These are phyloP conservation scores for Zele albiditarsus DNA, from an alignment of 2,888 invertebrate genomes.

Conservation along the genomic window DNA sequence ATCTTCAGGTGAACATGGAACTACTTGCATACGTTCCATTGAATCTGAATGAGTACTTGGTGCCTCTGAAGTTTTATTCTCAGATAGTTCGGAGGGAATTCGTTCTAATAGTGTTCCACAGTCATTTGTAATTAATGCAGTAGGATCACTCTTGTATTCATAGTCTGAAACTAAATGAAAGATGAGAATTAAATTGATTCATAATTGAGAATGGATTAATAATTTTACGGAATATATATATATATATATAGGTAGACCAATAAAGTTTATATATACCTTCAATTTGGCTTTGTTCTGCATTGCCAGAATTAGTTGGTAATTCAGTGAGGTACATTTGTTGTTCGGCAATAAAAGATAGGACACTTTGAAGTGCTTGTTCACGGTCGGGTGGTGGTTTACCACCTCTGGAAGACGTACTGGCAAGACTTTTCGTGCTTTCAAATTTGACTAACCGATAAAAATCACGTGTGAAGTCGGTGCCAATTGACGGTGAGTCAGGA, in stretches of 20 bases:
- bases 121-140: slow-evolving; percentile 41
- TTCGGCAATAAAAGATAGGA: slow-evolving; percentile 84
- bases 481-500: slow-evolving; percentile 79
- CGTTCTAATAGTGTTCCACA: slow-evolving; percentile 27
- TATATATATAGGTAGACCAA: not conserved
- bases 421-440: slow-evolving; percentile 86
- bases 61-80: slow-evolving; percentile 52
- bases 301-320: slow-evolving; percentile 56
- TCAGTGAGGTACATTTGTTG: slow-evolving; percentile 79
- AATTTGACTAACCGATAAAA: slow-evolving; percentile 87
- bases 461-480: slow-evolving; percentile 85
- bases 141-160: slow-evolving; percentile 52
- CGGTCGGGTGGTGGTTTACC: slow-evolving; percentile 77
- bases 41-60: slow-evolving; percentile 42
- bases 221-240: not conserved
- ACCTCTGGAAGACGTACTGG: slow-evolving; percentile 82
- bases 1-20: slow-evolving; percentile 71
- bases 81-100: slow-evolving; percentile 41
- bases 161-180: slow-evolving; percentile 55
- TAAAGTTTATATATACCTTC: slow-evolving; percentile 51
- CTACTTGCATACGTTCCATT: slow-evolving; percentile 69
- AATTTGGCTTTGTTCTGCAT: slow-evolving; percentile 47
- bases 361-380: slow-evolving; percentile 82
- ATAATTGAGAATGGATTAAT: not conserved
- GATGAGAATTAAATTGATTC: not conserved